Percentiles rank a stretch among this genome's conserved stretches.
phyloP scores from a whole-genome alignment of 2,888 invertebrate genomes.

The Allophyes oxyacanthae region DNA sequence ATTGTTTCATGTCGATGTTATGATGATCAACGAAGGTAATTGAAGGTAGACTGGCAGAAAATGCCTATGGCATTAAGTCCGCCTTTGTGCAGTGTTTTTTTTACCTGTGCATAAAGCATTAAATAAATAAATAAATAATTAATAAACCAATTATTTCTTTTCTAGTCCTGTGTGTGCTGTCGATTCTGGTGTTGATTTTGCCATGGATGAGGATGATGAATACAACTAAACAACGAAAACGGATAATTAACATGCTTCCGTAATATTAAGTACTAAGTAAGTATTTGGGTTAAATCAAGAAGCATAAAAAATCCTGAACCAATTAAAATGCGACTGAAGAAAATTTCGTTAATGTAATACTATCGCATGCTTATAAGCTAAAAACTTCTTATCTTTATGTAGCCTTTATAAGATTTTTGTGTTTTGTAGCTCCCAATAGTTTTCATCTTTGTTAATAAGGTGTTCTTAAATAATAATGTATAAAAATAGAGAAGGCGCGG shows the following conservation, averaged over 20 bases:
- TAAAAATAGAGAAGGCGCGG: neutral
- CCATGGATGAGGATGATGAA: conserved; percentile 95
- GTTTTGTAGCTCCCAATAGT: no score
- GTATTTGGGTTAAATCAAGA: conserved; percentile 7
- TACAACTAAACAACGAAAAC: conserved; percentile 71
- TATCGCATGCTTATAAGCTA: conserved; percentile 1
- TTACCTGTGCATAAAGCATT: no score
- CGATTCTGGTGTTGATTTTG: conserved; percentile 95
- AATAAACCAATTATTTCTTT: conserved; percentile 51
- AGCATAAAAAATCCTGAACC: conserved; percentile 1
- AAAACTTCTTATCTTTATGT: neutral
- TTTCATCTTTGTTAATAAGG: neutral
- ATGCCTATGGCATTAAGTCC: no score
- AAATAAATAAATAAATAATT: no score
- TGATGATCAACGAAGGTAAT: no score
- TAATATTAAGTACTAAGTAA: conserved; percentile 17
- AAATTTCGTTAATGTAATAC: neutral
- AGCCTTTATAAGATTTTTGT: no score
- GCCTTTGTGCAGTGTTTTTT: no score
- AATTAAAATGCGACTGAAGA: conserved; percentile 2
- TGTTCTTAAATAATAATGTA: neutral
- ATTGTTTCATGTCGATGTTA: no score
- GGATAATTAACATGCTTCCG: conserved; percentile 1
- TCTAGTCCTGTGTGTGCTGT: conserved; percentile 93
- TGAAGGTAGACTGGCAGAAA: no score